Base-by-base conservation (phyloP, 37 sponge, comb jelly and placozoan genomes). In the Eunapius fragilis region DNA sequence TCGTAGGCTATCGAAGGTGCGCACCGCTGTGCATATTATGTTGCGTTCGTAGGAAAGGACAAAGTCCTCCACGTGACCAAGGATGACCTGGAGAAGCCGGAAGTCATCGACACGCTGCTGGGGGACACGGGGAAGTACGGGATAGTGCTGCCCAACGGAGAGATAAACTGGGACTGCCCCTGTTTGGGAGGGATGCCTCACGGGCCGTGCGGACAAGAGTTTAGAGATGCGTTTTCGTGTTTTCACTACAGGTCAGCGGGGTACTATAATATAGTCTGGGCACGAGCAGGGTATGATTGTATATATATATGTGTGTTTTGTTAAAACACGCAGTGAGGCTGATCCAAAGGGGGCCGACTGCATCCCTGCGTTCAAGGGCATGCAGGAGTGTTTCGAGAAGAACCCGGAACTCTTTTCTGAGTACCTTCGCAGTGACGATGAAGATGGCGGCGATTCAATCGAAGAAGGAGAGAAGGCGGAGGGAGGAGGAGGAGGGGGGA, bases 81-180 rank as follows among this genome's bases (percentile, higher is more conserved):
- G 75, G 94, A 96, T 37, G 97, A 96, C 76, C 48, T 87, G 24
- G 84, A 76, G 19, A 91, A 92, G 24, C 86, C 90, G 0, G 91
- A 89, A 75, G 68, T 74, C 19, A 73, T 87, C 17, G 49, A 76
- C 2, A 79, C 71, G 3, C 67, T 90, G 38, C 86, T 85, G 11
- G 84, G 85, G 68, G 82, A 84, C 9, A 77, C 82, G 37, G 93
- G 95, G 30, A 74, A 74, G 38, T 85, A 87, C 58, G 98, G 98
- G 1, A 78, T 93, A 50, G 69, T 97, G 31, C 81, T 87, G 13
- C 98, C 98, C 67, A 93, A 72, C 72, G 98, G 98, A 13, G 95
- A 95, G 45, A 90, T 97, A 68, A 97, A 97, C 88, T 97, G 98
- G 98, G 95, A 97, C 71, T 97, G 98, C 37, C 98, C 95, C 26